These are phyloP conservation scores for Xestia sexstrigata DNA, from an alignment of 2,888 invertebrate genomes.

Conservation along the genomic window DNA sequence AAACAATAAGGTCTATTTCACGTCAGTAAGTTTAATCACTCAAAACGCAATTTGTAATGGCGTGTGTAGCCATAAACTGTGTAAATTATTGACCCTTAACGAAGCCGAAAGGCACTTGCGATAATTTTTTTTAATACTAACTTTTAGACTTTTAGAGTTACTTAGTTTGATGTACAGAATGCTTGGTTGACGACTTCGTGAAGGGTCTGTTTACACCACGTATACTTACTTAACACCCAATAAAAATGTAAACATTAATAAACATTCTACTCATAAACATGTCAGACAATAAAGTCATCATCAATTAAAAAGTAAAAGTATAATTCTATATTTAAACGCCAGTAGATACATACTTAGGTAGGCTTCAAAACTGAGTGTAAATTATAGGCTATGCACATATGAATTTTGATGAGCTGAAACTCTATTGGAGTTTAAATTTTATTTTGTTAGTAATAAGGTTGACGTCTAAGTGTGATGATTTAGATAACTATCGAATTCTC, in stretches of 20 bases:
- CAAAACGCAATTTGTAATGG: not conserved
- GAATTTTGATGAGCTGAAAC: conserved; percentile 18
- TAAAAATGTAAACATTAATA: conserved; percentile 1
- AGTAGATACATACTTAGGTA: not conserved
- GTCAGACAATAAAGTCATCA: not conserved
- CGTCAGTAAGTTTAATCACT: not conserved
- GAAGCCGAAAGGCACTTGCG: too few relatives aligned
- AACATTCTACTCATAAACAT: not conserved
- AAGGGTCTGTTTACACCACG: too few relatives aligned
- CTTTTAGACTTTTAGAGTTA: too few relatives aligned
- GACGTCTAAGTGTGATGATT: not conserved
- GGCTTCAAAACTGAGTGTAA: conserved; percentile 11
- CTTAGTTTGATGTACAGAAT: too few relatives aligned
- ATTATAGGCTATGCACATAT: not conserved
- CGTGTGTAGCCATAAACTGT: not conserved
- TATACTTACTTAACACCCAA: not conserved
- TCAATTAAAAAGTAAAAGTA: conserved; percentile 44
- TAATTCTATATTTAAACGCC: not conserved
- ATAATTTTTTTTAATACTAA: too few relatives aligned
- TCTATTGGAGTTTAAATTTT: not conserved
- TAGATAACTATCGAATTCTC: not conserved
- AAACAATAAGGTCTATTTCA: not conserved
- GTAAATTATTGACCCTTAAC: too few relatives aligned
- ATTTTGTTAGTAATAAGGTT: fast-evolving
- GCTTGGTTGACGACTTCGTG: too few relatives aligned